Conservation (phyloP, 1,140 invertebrate genomes). For the Lutraria rhynchaena region DNA sequence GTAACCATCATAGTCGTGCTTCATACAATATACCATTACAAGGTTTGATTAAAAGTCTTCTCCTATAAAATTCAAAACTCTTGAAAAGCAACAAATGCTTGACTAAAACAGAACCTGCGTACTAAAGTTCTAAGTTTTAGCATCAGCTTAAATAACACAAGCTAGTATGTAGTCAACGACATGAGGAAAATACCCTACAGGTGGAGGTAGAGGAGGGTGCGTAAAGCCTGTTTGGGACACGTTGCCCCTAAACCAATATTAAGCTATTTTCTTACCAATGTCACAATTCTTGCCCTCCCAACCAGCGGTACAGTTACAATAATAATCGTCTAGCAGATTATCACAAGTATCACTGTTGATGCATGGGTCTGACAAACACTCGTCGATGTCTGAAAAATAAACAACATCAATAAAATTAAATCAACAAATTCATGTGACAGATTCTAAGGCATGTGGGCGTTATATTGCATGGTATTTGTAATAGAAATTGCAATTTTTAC, state of each 20-base stretch:
- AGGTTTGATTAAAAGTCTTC: too few species aligned
- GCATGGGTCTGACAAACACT: slow-evolving; percentile 65
- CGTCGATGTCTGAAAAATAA: slow-evolving; percentile 54
- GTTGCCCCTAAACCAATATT: neutral
- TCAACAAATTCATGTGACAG: too few species aligned
- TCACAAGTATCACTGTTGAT: slow-evolving; percentile 66
- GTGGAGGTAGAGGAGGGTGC: neutral
- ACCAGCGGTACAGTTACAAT: slow-evolving; percentile 53
- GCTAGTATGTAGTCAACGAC: neutral
- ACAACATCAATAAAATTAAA: too few species aligned
- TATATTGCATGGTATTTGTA: too few species aligned
- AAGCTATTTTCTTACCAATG: slow-evolving; percentile 63
- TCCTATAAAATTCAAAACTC: too few species aligned
- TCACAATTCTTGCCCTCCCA: slow-evolving; percentile 64
- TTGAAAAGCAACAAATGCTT: too few species aligned
- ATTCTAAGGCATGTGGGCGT: too few species aligned
- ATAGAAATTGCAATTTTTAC: too few species aligned
- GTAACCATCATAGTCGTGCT: too few species aligned
- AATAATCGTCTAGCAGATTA: slow-evolving; percentile 77
- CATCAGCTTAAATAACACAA: neutral
- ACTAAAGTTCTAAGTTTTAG: neutral
- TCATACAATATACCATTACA: too few species aligned
- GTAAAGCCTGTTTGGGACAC: neutral
- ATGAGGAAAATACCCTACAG: neutral
- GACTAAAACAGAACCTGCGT: neutral